Evolutionary conservation across 2,797 vertebrate genomes (phyloP).

Genomic region (Gymnoscopelus microlampas): DNA sequence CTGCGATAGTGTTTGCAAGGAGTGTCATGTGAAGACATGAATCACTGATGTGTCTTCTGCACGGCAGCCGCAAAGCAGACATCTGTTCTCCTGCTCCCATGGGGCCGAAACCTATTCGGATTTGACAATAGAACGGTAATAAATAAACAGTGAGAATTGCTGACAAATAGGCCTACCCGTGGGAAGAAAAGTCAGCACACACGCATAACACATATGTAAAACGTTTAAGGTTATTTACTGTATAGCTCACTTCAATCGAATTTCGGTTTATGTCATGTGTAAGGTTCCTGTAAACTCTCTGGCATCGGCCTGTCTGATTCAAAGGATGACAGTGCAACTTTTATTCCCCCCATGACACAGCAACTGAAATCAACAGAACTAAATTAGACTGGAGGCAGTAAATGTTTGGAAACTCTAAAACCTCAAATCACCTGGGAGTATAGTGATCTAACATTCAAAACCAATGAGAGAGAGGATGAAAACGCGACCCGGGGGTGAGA

Average conservation of each 20-base stretch:
- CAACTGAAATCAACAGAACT: conserved; percentile 35
- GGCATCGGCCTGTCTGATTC: conserved; percentile 59
- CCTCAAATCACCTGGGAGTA: conserved; percentile 48
- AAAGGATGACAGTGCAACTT: conserved; percentile 50
- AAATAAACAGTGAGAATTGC: not conserved
- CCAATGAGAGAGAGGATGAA: conserved; percentile 23
- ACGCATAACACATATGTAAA: not conserved
- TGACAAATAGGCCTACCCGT: not conserved
- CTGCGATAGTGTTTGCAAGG: not conserved
- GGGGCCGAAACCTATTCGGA: not conserved
- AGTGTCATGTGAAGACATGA: conserved; percentile 2
- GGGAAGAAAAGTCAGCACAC: not conserved
- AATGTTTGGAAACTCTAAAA: conserved; percentile 55
- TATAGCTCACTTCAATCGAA: conserved; percentile 35
- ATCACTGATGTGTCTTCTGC: not conserved
- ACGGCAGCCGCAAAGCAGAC: not conserved
- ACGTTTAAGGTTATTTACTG: not conserved
- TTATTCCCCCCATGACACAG: conserved; percentile 57
- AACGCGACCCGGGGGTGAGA: not conserved
- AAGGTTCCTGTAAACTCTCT: conserved; percentile 59
- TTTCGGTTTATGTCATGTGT: conserved; percentile 16
- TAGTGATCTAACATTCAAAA: conserved; percentile 33
- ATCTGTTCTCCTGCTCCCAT: not conserved
- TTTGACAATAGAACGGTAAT: not conserved
- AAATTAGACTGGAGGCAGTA: conserved; percentile 47